Evolutionary conservation across 1,140 invertebrate species (phyloP).

Genomic region (Oncopeltus fasciatus): DNA sequence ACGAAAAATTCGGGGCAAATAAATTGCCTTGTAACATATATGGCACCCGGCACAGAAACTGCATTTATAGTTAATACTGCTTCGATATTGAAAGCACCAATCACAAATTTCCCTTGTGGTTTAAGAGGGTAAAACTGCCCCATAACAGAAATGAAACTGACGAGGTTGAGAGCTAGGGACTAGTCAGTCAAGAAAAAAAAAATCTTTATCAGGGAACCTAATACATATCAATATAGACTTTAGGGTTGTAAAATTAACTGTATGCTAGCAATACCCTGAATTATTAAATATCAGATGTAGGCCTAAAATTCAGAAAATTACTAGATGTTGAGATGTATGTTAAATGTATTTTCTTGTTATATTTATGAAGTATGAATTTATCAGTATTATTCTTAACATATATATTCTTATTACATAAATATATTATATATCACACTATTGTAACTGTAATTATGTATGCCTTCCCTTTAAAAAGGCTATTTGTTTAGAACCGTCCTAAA

Average conservation of each 20-base stretch:
- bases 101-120: no score
- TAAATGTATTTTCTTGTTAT: neutral
- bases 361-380: neutral
- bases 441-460: neutral
- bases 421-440: no score
- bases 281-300: neutral
- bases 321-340: neutral
- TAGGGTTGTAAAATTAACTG: neutral
- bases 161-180: neutral
- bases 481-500: conserved; percentile 5
- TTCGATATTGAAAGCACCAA: neutral
- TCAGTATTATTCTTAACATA: neutral
- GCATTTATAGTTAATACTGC: neutral
- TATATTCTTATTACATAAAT: no score
- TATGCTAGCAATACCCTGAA: neutral
- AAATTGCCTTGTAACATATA: no score
- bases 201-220: neutral
- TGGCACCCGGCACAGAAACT: neutral
- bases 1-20: no score
- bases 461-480: conserved; percentile 6
- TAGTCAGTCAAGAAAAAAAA: neutral
- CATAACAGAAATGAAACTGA: neutral
- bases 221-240: neutral
- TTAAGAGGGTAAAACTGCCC: no score
- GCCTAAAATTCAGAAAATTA: neutral